Evolutionary conservation across 2,113 vertebrate species (phyloP).

Genomic region (Malurus elegans): DNA sequence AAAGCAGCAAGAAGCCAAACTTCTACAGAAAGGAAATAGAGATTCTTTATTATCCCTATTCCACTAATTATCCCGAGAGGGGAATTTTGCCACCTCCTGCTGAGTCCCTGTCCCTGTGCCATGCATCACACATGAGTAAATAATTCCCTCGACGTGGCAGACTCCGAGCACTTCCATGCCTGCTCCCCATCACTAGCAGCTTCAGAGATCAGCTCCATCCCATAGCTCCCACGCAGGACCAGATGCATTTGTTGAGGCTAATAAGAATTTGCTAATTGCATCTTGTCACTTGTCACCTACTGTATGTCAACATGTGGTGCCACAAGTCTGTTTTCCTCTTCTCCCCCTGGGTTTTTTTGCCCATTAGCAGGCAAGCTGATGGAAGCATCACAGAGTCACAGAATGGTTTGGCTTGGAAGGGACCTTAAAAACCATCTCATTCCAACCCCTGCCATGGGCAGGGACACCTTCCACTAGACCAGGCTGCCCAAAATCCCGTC

Average conservation of each 20-base stretch:
- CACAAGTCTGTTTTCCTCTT: fast-evolving
- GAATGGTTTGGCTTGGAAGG: background rate
- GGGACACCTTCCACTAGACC: background rate
- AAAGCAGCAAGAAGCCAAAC: fast-evolving
- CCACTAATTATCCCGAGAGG: fast-evolving
- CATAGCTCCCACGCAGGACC: background rate
- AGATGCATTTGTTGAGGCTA: fast-evolving
- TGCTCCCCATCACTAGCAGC: fast-evolving
- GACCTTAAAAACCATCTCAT: background rate
- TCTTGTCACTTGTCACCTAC: background rate
- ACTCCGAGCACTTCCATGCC: fast-evolving
- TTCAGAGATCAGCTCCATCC: background rate
- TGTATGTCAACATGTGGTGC: background rate
- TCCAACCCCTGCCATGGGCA: background rate
- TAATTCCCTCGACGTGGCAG: background rate
- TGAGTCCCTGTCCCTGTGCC: background rate
- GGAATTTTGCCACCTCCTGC: background rate
- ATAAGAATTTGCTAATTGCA: background rate
- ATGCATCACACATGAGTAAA: fast-evolving
- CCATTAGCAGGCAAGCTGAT: background rate
- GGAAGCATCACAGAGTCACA: background rate
- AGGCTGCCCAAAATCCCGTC: background rate
- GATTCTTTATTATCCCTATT: background rate
- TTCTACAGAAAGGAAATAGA: background rate
- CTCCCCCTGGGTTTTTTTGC: background rate